A percentile compares a stretch with the other conserved stretches of the same genome.
Evolutionary conservation across 2,113 vertebrate species (phyloP).

Genomic region (Paramisgurnus dabryanus): DNA sequence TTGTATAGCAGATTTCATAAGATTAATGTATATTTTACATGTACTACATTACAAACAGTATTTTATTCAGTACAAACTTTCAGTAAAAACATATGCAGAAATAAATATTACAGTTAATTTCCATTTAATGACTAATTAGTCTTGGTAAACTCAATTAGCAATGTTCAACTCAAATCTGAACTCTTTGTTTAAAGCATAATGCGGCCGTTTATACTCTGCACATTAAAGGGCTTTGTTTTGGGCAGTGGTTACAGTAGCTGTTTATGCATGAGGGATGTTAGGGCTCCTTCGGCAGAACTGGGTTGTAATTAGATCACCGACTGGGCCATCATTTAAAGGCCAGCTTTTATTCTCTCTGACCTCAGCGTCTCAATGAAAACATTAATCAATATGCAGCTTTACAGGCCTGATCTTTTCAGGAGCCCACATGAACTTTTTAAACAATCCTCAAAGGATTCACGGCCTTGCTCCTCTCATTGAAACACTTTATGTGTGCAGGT

Average conservation of each 20-base stretch:
- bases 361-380: constrained; percentile 19
- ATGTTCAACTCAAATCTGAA: no score
- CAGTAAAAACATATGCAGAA: no score
- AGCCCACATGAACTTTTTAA: neutral
- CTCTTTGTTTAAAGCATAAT: no score
- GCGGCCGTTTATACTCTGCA: no score
- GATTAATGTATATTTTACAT: neutral
- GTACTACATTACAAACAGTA: neutral
- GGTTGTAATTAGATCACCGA: constrained; percentile 1
- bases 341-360: constrained; percentile 25
- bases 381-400: constrained; percentile 3
- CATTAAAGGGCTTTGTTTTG: no score
- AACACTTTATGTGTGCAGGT: neutral
- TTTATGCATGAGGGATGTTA: neutral
- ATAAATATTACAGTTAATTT: no score
- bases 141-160: no score
- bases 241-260: no score
- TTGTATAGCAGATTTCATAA: neutral
- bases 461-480: neutral
- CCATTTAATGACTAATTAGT: no score
- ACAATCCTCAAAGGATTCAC: neutral
- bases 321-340: constrained; percentile 1
- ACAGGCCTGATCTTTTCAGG: neutral
- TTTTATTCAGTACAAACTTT: neutral
- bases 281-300: neutral